These are phyloP conservation scores for Lepidochrysops patricia DNA, from an alignment of 2,888 invertebrate genomes.

Conservation along the genomic window DNA sequence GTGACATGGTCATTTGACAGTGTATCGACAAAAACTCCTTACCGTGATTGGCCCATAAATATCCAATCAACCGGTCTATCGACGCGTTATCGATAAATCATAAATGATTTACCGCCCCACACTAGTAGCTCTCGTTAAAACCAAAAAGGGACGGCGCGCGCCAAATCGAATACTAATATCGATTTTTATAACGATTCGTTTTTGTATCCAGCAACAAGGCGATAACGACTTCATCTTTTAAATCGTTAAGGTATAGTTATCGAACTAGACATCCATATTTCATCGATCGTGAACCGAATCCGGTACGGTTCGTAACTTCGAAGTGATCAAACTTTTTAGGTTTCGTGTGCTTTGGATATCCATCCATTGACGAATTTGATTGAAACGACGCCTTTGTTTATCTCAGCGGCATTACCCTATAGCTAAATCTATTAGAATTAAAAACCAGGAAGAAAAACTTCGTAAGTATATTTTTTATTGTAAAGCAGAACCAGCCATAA, in stretches of 20 bases:
- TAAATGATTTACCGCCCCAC: constrained; percentile 1
- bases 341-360: too few relatives aligned
- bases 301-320: too few relatives aligned
- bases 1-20: not conserved
- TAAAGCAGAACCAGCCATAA: not conserved
- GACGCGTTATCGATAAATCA: not conserved
- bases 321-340: too few relatives aligned
- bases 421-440: too few relatives aligned
- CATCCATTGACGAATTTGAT: too few relatives aligned
- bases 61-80: constrained; percentile 3
- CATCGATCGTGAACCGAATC: not conserved
- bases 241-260: too few relatives aligned
- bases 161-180: constrained; percentile 2
- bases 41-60: not conserved
- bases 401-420: too few relatives aligned
- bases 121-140: not conserved
- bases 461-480: too few relatives aligned
- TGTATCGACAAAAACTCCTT: not conserved
- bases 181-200: constrained; percentile 4
- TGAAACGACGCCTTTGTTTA: too few relatives aligned
- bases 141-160: constrained; percentile 9
- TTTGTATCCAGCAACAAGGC: not conserved
- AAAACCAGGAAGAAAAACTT: too few relatives aligned
- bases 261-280: not conserved
- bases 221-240: constrained; percentile 1